A percentile compares a stretch with the other conserved stretches of the same genome.
Conservation (phyloP, 2,113 vertebrate genomes). For the Pomatostomus ruficeps region DNA sequence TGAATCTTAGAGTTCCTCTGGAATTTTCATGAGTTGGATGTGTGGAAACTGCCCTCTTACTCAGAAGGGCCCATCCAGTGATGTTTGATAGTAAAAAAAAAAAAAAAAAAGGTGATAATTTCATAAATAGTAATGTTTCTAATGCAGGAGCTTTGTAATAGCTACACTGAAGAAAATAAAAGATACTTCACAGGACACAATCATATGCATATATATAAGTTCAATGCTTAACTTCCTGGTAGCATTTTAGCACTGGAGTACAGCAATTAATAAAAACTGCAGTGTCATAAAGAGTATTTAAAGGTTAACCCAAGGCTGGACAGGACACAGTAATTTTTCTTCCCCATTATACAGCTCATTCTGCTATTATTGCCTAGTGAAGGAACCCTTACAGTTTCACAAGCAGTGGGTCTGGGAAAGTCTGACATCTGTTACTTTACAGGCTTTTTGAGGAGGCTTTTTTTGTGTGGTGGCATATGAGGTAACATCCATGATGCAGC, state of each 20-base stretch:
- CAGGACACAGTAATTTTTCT: not conserved
- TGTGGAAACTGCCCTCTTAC: not conserved
- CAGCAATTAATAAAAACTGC: not conserved
- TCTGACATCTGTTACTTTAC: not conserved
- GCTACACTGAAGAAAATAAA: not conserved
- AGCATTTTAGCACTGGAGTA: not conserved
- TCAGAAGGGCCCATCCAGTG: not conserved
- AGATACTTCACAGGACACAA: not conserved
- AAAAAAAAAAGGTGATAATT: not conserved
- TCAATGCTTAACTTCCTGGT: not conserved
- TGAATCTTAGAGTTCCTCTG: not conserved
- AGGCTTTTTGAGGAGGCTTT: not conserved
- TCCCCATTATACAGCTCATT: not conserved
- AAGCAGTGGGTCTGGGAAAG: not conserved
- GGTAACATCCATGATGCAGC: not conserved
- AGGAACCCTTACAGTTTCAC: not conserved
- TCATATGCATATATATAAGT: not conserved
- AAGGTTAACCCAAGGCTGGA: not conserved
- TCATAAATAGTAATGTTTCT: not conserved
- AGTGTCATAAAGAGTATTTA: not conserved
- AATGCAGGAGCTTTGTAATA: not conserved
- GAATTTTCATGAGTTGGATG: not conserved
- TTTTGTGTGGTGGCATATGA: not conserved
- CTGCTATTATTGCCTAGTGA: not conserved
- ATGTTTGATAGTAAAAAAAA: not conserved